Percentiles rank a stretch among this genome's conserved stretches.
Conservation (phyloP, 2,888 invertebrate species). For the Agonum fuliginosum region DNA sequence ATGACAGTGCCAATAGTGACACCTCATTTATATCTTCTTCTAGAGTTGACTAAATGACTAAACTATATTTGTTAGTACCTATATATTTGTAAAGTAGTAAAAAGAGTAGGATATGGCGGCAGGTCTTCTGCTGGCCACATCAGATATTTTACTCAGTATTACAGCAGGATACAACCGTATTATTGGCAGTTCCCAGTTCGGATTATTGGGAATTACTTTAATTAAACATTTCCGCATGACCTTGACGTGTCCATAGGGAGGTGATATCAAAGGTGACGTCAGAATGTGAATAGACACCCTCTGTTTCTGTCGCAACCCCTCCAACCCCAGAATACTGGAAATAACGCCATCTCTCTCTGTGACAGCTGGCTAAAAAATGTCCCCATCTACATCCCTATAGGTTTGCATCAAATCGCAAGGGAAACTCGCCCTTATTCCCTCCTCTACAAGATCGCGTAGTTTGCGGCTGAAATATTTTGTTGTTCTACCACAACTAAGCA, state of each 20-base stretch:
- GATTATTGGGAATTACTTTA: background rate
- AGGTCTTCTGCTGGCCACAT: too few relatives aligned
- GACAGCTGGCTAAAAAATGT: constrained; percentile 58
- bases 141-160: too few relatives aligned
- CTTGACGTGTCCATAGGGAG: constrained; percentile 10
- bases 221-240: constrained; percentile 12
- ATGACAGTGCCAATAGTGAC: too few relatives aligned
- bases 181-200: too few relatives aligned
- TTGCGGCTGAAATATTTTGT: constrained; percentile 36
- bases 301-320: background rate
- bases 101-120: too few relatives aligned
- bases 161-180: too few relatives aligned
- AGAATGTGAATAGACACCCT: background rate
- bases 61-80: too few relatives aligned
- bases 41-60: too few relatives aligned
- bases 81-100: too few relatives aligned
- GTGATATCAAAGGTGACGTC: constrained; percentile 25
- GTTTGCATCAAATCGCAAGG: background rate
- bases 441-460: background rate
- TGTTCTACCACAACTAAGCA: constrained; percentile 53
- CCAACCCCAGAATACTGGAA: constrained; percentile 14
- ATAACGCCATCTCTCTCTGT: constrained; percentile 37
- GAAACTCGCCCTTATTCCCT: constrained; percentile 26
- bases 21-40: too few relatives aligned
- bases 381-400: constrained; percentile 32